Percentiles rank a stretch among this genome's conserved stretches.
phyloP scores from a whole-genome alignment of 2,888 invertebrate genomes.

The Hoplodrina blanda region DNA sequence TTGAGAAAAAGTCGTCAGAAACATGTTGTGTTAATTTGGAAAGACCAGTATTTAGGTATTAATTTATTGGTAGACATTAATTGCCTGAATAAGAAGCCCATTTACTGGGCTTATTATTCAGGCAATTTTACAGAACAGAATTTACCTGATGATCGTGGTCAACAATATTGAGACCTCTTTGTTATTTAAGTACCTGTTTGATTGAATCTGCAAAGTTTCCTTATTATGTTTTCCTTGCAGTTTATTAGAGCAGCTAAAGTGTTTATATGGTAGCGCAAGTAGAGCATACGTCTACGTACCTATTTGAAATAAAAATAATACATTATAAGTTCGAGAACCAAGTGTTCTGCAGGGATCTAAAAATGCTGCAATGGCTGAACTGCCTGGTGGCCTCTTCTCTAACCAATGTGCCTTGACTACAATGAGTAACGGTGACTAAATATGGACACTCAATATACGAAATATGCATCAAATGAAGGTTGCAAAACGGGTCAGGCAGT shows the following conservation, averaged over 20 bases:
- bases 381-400: not conserved
- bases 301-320: not conserved
- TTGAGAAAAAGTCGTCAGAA: not conserved
- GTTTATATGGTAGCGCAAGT: not conserved
- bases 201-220: constrained; percentile 34
- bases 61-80: not conserved
- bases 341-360: not conserved
- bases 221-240: constrained; percentile 47
- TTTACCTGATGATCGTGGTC: constrained; percentile 12
- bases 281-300: too few species aligned
- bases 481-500: not conserved
- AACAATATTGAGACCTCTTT: constrained; percentile 36
- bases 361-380: not conserved
- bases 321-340: not conserved
- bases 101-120: too few species aligned
- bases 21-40: not conserved
- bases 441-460: not conserved
- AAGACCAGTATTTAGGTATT: not conserved
- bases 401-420: not conserved
- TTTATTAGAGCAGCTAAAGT: constrained; percentile 6
- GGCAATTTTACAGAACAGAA: too few species aligned
- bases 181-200: constrained; percentile 21
- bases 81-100: too few species aligned
- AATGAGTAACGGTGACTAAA: not conserved
- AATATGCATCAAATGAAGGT: not conserved